Evolutionary conservation across 2,797 vertebrate genomes (phyloP).

Genomic region (Syngnathus rostellatus): DNA sequence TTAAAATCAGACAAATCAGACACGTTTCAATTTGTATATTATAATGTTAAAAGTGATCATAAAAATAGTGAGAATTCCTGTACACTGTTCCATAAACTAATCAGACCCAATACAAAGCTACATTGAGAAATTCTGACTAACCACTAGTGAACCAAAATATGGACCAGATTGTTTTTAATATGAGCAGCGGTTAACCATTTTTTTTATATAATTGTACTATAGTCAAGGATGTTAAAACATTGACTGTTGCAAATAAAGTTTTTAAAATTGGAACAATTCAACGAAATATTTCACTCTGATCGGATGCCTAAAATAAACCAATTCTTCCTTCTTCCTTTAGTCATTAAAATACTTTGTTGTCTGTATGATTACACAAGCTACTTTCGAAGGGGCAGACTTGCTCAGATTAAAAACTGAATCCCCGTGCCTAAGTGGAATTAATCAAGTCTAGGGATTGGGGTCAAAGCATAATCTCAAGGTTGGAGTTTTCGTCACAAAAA

Average conservation of each 20-base stretch:
- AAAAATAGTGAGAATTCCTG: too few relatives aligned
- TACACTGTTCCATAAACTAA: too few relatives aligned
- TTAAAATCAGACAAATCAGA: background rate
- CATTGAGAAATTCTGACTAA: too few relatives aligned
- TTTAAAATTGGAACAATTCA: background rate
- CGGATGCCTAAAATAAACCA: background rate
- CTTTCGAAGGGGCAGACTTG: conserved; percentile 9
- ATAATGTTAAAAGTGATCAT: too few relatives aligned
- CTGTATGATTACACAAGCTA: conserved; percentile 7
- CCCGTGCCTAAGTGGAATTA: conserved; percentile 45
- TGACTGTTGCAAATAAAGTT: background rate
- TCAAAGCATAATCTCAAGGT: conserved; percentile 47
- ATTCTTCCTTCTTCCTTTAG: background rate
- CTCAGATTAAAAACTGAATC: conserved; percentile 38
- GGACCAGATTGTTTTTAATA: too few relatives aligned
- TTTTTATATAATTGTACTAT: background rate
- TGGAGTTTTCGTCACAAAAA: conserved; percentile 32
- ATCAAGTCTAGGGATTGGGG: conserved; percentile 42
- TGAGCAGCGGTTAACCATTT: too few relatives aligned
- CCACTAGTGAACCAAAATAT: too few relatives aligned
- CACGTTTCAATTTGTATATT: too few relatives aligned
- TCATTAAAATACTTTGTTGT: conserved; percentile 12
- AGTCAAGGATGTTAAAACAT: background rate
- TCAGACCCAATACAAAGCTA: too few relatives aligned
- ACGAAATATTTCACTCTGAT: background rate